Conservation (phyloP, 2,113 vertebrate genomes). For the Athene noctua region DNA sequence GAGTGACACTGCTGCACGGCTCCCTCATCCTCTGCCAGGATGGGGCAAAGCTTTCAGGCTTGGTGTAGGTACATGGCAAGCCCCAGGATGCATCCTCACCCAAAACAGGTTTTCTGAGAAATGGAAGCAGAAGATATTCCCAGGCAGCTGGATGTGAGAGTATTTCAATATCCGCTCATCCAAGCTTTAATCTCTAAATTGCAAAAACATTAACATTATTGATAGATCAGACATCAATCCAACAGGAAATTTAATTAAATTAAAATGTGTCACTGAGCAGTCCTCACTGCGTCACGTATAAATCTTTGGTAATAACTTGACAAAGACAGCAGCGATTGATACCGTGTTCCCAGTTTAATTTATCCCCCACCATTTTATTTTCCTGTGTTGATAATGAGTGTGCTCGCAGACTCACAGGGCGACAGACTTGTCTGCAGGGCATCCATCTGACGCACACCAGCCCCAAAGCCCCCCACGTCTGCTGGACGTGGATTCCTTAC, state of each 20-base stretch:
- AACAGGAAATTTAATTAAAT: slow-evolving; percentile 86
- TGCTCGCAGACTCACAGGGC: background rate
- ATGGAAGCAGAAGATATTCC: background rate
- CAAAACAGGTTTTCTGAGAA: background rate
- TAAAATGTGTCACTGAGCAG: slow-evolving; percentile 82
- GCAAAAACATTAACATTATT: slow-evolving; percentile 88
- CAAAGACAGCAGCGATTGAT: slow-evolving; percentile 61
- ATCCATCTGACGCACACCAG: background rate
- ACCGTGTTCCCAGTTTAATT: slow-evolving; percentile 5
- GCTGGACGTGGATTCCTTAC: background rate
- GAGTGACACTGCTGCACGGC: background rate
- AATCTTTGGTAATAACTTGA: slow-evolving; percentile 80
- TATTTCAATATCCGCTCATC: slow-evolving; percentile 59
- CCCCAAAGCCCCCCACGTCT: background rate
- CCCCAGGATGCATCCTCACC: background rate
- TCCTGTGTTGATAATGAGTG: background rate
- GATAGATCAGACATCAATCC: slow-evolving; percentile 86
- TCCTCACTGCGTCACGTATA: slow-evolving; percentile 71
- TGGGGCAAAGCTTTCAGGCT: background rate
- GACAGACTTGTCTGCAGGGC: background rate
- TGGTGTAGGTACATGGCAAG: background rate
- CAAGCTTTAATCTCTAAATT: slow-evolving; percentile 83
- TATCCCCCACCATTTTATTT: slow-evolving; percentile 8
- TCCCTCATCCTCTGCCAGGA: background rate
- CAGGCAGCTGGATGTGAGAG: slow-evolving; percentile 4